These are phyloP conservation scores for Cyrtodaria siliqua DNA, from an alignment of 2,888 invertebrate genomes.

Conservation along the genomic window DNA sequence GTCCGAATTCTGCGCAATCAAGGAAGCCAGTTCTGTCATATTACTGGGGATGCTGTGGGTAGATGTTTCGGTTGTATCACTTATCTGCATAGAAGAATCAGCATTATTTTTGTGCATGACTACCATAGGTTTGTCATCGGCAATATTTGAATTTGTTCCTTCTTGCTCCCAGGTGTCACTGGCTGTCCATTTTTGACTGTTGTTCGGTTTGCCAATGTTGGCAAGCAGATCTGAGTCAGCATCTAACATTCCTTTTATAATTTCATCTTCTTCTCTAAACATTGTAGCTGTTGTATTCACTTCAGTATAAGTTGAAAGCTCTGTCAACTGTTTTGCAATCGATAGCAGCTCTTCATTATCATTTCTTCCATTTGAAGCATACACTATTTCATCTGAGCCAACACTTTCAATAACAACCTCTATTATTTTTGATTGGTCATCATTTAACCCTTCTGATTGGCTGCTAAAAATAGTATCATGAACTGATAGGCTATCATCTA, in stretches of 20 bases:
- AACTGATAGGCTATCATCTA: neutral
- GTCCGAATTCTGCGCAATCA: conserved; percentile 35
- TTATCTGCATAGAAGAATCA: neutral
- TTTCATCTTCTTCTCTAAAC: conserved; percentile 52
- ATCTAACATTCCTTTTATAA: conserved; percentile 59
- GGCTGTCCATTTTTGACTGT: neutral
- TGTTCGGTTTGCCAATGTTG: conserved; percentile 26
- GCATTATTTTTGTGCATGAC: neutral
- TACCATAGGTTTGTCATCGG: neutral
- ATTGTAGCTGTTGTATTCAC: neutral
- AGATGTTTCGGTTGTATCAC: neutral
- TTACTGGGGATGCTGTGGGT: conserved; percentile 12
- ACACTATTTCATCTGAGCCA: conserved; percentile 21
- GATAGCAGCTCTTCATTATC: conserved; percentile 56
- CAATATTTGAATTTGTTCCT: neutral
- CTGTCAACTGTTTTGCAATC: conserved; percentile 59
- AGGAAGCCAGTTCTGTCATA: conserved; percentile 42
- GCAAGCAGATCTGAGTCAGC: conserved; percentile 55
- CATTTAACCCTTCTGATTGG: neutral
- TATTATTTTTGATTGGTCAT: neutral
- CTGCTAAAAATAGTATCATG: neutral
- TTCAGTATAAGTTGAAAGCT: conserved; percentile 50
- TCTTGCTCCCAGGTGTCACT: neutral
- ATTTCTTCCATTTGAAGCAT: conserved; percentile 19
- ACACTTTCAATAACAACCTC: conserved; percentile 11